phyloP scores from a whole-genome alignment of 2,888 invertebrate genomes.

The Ormyrus rosae region DNA sequence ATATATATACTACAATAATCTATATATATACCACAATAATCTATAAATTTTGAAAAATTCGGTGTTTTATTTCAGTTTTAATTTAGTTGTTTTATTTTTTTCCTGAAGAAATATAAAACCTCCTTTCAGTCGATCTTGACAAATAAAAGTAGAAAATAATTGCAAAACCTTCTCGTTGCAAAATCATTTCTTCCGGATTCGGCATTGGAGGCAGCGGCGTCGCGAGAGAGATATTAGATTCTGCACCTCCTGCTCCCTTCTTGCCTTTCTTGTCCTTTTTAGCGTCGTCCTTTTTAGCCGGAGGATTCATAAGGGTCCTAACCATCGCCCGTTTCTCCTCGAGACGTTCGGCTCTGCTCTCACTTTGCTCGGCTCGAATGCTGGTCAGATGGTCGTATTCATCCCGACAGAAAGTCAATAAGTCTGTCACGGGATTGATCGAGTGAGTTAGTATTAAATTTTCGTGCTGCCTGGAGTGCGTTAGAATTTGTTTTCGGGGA shows the following conservation, averaged over 20 bases:
- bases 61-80: neutral
- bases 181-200: slow-evolving; percentile 67
- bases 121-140: neutral
- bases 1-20: slow-evolving; percentile 21
- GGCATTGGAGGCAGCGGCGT: slow-evolving; percentile 73
- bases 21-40: slow-evolving; percentile 13
- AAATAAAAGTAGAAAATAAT: neutral
- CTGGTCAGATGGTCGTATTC: slow-evolving; percentile 74
- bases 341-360: slow-evolving; percentile 74
- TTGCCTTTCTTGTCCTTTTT: slow-evolving; percentile 33
- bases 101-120: neutral
- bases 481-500: no score
- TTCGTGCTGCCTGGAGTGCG: neutral
- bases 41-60: neutral
- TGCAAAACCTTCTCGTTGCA: slow-evolving; percentile 64
- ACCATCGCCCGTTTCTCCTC: slow-evolving; percentile 75
- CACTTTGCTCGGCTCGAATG: slow-evolving; percentile 76
- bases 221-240: slow-evolving; percentile 73
- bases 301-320: slow-evolving; percentile 74
- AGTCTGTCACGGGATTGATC: slow-evolving; percentile 72
- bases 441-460: neutral
- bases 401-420: slow-evolving; percentile 76
- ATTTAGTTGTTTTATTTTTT: neutral
- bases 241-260: slow-evolving; percentile 43
- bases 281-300: slow-evolving; percentile 54